phyloP scores from a whole-genome alignment of 2,888 invertebrate species.

The Gnatocerus cornutus region DNA sequence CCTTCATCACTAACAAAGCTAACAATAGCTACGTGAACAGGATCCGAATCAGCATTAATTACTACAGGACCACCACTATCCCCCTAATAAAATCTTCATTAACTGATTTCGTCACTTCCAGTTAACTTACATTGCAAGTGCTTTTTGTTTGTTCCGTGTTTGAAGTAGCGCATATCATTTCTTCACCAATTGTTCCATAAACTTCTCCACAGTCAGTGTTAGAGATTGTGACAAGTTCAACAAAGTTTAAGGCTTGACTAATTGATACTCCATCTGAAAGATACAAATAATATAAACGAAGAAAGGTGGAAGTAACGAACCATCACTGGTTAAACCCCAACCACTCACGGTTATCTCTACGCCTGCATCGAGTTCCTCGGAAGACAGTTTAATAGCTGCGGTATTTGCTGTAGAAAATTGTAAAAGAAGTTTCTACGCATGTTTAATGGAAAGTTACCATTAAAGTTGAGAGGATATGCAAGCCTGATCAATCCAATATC shows the following conservation, averaged over 20 bases:
- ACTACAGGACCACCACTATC: conserved; percentile 26
- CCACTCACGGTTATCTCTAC: conserved; percentile 13
- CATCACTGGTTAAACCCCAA: conserved; percentile 19
- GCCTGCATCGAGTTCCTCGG: background rate
- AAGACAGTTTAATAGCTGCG: background rate
- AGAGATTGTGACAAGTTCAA: conserved; percentile 1
- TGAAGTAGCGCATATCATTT: conserved; percentile 11
- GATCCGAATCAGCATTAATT: conserved; percentile 5
- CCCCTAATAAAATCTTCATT: conserved; percentile 7
- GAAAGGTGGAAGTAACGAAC: background rate
- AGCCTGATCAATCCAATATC: conserved; percentile 1
- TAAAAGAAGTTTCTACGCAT: background rate
- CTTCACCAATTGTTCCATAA: background rate
- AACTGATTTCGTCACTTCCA: background rate
- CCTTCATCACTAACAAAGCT: conserved; percentile 11
- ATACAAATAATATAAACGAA: background rate
- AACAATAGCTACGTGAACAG: conserved; percentile 8
- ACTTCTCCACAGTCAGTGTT: background rate
- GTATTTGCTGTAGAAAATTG: background rate
- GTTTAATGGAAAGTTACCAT: background rate
- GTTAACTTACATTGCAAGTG: conserved; percentile 19
- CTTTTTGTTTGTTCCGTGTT: background rate
- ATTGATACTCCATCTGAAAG: background rate
- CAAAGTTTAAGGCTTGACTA: conserved; percentile 7
- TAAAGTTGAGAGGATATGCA: background rate